Evolutionary conservation across 2,113 vertebrate species (phyloP).

Genomic region (Odontesthes bonariensis): DNA sequence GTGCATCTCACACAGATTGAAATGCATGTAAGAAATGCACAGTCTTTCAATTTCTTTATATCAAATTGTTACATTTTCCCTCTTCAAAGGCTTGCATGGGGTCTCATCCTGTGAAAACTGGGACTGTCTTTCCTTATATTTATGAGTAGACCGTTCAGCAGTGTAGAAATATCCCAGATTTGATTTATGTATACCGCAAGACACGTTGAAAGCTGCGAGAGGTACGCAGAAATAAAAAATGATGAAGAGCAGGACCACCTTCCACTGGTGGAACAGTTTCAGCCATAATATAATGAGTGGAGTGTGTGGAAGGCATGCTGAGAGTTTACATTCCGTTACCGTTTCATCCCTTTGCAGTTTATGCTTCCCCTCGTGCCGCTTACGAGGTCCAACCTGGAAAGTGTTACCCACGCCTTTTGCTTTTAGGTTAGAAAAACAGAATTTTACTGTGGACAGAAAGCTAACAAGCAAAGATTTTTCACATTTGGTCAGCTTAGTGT

Average conservation of each 20-base stretch:
- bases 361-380: background rate
- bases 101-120: background rate
- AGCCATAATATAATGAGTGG: background rate
- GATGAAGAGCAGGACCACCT: background rate
- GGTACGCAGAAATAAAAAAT: background rate
- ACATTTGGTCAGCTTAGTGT: background rate
- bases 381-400: background rate
- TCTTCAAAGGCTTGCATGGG: constrained; percentile 20
- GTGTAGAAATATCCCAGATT: background rate
- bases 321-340: background rate
- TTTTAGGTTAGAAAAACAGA: background rate
- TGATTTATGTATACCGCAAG: constrained; percentile 16
- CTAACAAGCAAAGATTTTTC: background rate
- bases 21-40: background rate
- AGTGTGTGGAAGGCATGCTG: background rate
- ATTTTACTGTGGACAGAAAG: constrained; percentile 12
- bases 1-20: constrained; percentile 5
- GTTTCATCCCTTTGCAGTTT: background rate
- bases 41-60: background rate
- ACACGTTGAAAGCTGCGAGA: background rate
- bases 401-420: background rate
- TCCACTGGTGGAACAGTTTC: background rate
- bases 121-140: background rate
- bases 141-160: background rate
- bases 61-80: constrained; percentile 14